Conservation (phyloP, 1,140 invertebrate genomes). For the Paracyclopina nana region DNA sequence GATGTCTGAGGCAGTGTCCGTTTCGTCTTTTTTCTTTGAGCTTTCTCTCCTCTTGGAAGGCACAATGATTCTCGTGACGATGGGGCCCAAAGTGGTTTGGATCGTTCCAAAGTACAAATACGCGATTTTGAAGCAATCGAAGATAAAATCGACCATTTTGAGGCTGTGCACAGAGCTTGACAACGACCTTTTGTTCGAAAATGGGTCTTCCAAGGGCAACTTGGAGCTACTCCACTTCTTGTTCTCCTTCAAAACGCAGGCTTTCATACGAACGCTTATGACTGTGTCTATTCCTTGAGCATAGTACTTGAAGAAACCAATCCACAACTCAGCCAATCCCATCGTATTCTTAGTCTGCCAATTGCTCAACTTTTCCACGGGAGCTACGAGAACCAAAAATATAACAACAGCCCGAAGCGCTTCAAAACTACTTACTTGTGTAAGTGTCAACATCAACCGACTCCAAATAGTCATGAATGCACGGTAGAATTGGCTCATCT, state of each 20-base stretch:
- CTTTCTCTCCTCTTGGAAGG: neutral
- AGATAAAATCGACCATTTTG: neutral
- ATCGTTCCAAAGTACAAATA: neutral
- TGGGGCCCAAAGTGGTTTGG: neutral
- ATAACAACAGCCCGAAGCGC: neutral
- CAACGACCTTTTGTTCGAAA: neutral
- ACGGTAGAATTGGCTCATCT: slow-evolving; percentile 24
- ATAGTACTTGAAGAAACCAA: neutral
- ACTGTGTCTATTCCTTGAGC: neutral
- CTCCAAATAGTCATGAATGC: slow-evolving; percentile 21
- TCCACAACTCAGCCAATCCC: neutral
- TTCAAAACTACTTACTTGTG: slow-evolving; percentile 9
- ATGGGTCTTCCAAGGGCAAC: neutral
- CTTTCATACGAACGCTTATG: neutral
- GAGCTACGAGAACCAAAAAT: neutral
- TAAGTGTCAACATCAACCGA: neutral
- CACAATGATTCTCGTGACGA: neutral
- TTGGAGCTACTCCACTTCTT: neutral
- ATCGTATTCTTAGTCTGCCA: slow-evolving; percentile 2
- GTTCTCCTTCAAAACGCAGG: neutral
- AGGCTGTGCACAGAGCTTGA: neutral
- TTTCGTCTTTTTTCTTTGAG: neutral
- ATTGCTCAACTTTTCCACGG: neutral
- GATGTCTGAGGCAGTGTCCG: neutral
- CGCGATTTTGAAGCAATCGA: slow-evolving; percentile 1